Base-by-base conservation (phyloP, 2,888 invertebrate genomes). In the Neria commutata region DNA sequence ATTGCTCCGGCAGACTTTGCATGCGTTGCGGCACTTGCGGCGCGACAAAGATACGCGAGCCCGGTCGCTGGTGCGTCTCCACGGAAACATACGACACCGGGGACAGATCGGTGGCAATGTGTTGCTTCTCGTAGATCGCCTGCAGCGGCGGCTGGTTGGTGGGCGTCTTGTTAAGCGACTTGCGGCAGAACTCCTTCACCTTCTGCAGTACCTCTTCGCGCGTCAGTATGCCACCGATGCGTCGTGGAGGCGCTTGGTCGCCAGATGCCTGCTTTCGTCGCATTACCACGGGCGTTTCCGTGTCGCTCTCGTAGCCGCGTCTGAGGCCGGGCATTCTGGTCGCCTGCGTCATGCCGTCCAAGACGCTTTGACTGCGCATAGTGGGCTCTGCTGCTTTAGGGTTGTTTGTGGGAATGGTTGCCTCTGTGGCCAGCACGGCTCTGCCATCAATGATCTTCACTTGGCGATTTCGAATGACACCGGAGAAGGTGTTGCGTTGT, bases 121-220 rank as follows among this genome's bases (percentile, higher is more conserved):
- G 49, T 4, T 66, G 73, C 14, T 64, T 66, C 61, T 68, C 71
- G 40, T 71, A 70, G 40, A 72, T 70, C 14, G 67, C 67, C 57
- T 72, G 73, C 61, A 68, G 65, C 29, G 72, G 67, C 4, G 63
- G 54, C 4, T 67, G 62, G 42, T 71, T 65, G 4, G 71, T 74
- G 3, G 79, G 74, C 1, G 78, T 75, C 52, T 75, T 75, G 54
- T 73, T 78, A 21, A 81, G 72, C 6, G 82, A 82, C 56, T 80
- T 79, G 14, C 80, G 78, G 42, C 82, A 82, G 60, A 82, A 82
- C 50, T 81, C 81, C 53, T 78, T 79, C 0, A 82, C 81, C 66
- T 76, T 77, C 40, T 77, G 77, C 2, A 81, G 67, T 16, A 82
- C 79, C 58, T 82, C 82, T 16, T 81, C 81, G 3, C 80, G 72